Base-by-base conservation (phyloP, 2,113 vertebrate genomes). In the Dendrocopos noguchii region DNA sequence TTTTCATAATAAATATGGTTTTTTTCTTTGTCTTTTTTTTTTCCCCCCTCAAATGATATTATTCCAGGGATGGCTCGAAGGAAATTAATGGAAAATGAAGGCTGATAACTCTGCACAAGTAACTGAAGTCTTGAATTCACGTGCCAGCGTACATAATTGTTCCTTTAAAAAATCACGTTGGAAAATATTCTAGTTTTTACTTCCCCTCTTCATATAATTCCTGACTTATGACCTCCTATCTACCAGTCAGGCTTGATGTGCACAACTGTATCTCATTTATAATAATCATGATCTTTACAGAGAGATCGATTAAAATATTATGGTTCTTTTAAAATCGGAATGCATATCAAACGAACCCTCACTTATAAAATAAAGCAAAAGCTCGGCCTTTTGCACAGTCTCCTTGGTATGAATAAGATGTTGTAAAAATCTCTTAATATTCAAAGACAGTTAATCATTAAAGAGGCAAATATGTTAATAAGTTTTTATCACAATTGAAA, bases 61-160 rank as follows among this genome's bases (percentile, higher is more conserved):
- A 95, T 97, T 96, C 94, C 68, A 80, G 60, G 81, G 79, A 46
- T 76, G 80, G 28, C 83, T 92, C 95, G 71, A 89, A 92, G 77
- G 80, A 96, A 95, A 29, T 96, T 89, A 96, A 90, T 86, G 82
- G 70, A 95, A 97, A 97, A 93, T 67, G 75, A 97, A 94, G 42
- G 72, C 86, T 93, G 74, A 92, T 95, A 95, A 91, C n/a, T 96
- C 55, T 57, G 79, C 80, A 56, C 46, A 77, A 91, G 66, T 93
- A 97, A 93, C 85, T 81, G 67, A 94, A 97, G 71, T 77, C 83
- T 91, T 87, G 65, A 84, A 93, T 95, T 97, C 85, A 57, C 85
- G 44, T 94, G 81, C 88, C 75, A 91, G 55, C 78, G 33, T 85
- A 81, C 73, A 46, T 95, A 97, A 96, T 91, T 63, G 74, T 95